These are phyloP conservation scores for Selene dorsalis DNA, from an alignment of 2,797 vertebrate genomes.

Conservation along the genomic window DNA sequence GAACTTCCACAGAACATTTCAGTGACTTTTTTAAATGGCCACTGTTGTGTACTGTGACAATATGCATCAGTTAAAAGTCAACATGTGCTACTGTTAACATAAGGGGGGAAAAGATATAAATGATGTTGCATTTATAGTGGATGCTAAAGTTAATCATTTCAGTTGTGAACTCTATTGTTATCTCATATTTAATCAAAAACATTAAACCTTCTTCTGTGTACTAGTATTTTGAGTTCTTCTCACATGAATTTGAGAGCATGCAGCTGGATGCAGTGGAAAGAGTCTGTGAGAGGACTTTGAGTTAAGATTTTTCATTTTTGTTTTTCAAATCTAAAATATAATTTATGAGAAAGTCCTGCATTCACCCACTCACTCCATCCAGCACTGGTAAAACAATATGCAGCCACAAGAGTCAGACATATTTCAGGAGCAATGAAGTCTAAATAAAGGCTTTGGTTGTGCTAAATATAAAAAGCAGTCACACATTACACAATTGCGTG, in stretches of 20 bases:
- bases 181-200: not conserved
- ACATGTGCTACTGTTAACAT: not conserved
- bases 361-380: slow-evolving; percentile 52
- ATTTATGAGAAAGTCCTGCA: slow-evolving; percentile 11
- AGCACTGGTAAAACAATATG: slow-evolving; percentile 36
- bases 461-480: slow-evolving; percentile 67
- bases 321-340: not conserved
- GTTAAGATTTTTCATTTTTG: not conserved
- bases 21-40: not conserved
- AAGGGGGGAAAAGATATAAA: not conserved
- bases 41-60: not conserved
- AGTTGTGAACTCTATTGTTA: not conserved
- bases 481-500: slow-evolving; percentile 46
- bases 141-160: too few relatives aligned
- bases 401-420: slow-evolving; percentile 42
- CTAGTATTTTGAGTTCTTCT: not conserved
- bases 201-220: not conserved
- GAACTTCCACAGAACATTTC: not conserved
- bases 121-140: not conserved
- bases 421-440: slow-evolving; percentile 51
- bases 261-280: not conserved
- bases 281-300: slow-evolving; percentile 19
- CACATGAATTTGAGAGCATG: slow-evolving; percentile 4
- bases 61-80: not conserved
- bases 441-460: slow-evolving; percentile 64